These are phyloP conservation scores for Acridotheres tristis DNA, from an alignment of 2,797 vertebrate species.

Conservation along the genomic window DNA sequence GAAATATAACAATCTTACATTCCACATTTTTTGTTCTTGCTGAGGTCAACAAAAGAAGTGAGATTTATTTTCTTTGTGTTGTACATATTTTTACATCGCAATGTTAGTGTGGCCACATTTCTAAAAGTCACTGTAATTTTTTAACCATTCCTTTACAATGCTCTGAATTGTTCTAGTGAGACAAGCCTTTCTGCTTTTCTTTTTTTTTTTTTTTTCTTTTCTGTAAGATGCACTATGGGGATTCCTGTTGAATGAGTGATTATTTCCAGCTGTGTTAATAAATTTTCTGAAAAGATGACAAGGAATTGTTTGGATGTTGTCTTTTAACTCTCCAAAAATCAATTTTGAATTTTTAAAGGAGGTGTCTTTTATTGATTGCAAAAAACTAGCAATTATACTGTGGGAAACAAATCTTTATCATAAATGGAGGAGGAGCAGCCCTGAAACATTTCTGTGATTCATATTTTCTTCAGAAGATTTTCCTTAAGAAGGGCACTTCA, in stretches of 20 bases:
- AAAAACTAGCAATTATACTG: neutral
- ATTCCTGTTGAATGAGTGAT: neutral
- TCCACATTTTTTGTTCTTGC: neutral
- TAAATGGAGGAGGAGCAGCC: neutral
- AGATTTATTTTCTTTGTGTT: neutral
- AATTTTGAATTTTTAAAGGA: conserved; percentile 8
- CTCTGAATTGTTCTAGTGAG: neutral
- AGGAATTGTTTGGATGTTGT: conserved; percentile 9
- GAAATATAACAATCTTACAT: neutral
- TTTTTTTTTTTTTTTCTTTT: too few relatives aligned
- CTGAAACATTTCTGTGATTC: neutral
- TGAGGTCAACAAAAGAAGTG: neutral
- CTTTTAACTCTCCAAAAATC: conserved; percentile 12
- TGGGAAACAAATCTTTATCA: neutral
- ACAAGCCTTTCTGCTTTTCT: neutral
- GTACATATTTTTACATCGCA: neutral
- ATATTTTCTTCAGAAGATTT: neutral
- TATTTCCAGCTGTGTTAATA: conserved; percentile 44
- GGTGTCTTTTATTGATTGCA: neutral
- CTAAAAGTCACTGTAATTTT: neutral
- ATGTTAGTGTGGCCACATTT: neutral
- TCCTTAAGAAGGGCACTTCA: neutral
- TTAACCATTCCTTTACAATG: neutral
- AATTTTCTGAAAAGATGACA: neutral
- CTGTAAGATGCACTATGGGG: neutral